Conservation (phyloP, 1,140 invertebrate genomes). For the Drosophila orena region DNA sequence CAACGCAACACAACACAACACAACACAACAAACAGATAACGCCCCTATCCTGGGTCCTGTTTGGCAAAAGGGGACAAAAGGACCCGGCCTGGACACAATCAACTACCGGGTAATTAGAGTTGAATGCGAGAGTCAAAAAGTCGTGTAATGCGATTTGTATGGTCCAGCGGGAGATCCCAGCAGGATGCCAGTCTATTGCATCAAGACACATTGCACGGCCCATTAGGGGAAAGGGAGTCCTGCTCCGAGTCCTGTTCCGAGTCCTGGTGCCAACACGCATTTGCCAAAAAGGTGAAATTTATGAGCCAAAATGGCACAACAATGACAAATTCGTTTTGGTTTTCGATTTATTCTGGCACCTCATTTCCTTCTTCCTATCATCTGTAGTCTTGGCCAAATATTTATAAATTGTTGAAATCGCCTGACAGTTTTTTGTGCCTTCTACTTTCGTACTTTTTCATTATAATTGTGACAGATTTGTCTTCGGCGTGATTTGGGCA, state of each 20-base stretch:
- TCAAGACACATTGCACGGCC: conserved; percentile 76
- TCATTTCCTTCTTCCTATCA: conserved; percentile 41
- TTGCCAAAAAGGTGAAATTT: conserved; percentile 57
- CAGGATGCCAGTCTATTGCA: conserved; percentile 65
- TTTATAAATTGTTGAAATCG: conserved; percentile 76
- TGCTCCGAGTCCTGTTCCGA: not conserved
- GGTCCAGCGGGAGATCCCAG: conserved; percentile 65
- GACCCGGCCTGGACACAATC: conserved; percentile 49
- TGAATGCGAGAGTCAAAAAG: conserved; percentile 78
- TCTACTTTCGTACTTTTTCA: conserved; percentile 17
- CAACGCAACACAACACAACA: conserved; percentile 49
- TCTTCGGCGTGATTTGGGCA: conserved; percentile 57
- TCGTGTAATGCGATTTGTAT: conserved; percentile 83
- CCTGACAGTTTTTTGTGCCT: conserved; percentile 35
- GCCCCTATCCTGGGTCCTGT: conserved; percentile 53
- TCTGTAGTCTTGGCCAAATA: conserved; percentile 67
- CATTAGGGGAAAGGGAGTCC: conserved; percentile 43
- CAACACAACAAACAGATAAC: conserved; percentile 69
- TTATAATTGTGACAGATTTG: conserved; percentile 53
- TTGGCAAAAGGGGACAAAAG: conserved; percentile 28
- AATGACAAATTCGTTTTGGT: conserved; percentile 82
- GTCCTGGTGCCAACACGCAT: conserved; percentile 5
- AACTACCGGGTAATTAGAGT: conserved; percentile 81
- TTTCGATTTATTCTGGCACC: conserved; percentile 55
- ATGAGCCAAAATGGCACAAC: conserved; percentile 66